Conservation (phyloP, 1,140 invertebrate species). For the Euwallacea fornicatus region DNA sequence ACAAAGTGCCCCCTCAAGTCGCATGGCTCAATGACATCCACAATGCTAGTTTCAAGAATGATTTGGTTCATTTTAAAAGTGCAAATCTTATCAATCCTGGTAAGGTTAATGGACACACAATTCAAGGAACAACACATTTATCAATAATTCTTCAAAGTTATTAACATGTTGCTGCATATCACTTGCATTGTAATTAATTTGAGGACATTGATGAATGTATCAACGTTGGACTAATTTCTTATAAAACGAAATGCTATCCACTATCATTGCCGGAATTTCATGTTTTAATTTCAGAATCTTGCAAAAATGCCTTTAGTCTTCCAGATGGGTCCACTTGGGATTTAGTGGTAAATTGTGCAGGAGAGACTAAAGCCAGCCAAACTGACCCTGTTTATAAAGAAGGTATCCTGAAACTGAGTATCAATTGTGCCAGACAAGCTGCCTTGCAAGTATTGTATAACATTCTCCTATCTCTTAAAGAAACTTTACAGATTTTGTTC, state of each 20-base stretch:
- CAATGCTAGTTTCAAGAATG: constrained; percentile 68
- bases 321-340: constrained; percentile 65
- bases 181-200: neutral
- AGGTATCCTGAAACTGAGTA: constrained; percentile 80
- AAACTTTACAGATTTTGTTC: neutral
- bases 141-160: neutral
- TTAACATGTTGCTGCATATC: neutral
- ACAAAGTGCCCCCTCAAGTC: constrained; percentile 90
- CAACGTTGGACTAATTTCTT: no score
- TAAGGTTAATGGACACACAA: constrained; percentile 52
- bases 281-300: constrained; percentile 63
- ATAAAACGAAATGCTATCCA: no score
- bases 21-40: constrained; percentile 83
- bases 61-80: constrained; percentile 85
- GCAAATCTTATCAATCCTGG: constrained; percentile 87
- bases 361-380: constrained; percentile 86
- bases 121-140: neutral
- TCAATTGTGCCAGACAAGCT: constrained; percentile 80
- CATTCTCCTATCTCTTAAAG: neutral
- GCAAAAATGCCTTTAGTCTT: constrained; percentile 71
- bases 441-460: constrained; percentile 56
- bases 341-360: constrained; percentile 85
- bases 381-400: constrained; percentile 87
- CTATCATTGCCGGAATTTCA: no score
- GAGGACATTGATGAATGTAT: neutral